phyloP scores from a whole-genome alignment of 2,797 vertebrate species.

The Cygnus olor region DNA sequence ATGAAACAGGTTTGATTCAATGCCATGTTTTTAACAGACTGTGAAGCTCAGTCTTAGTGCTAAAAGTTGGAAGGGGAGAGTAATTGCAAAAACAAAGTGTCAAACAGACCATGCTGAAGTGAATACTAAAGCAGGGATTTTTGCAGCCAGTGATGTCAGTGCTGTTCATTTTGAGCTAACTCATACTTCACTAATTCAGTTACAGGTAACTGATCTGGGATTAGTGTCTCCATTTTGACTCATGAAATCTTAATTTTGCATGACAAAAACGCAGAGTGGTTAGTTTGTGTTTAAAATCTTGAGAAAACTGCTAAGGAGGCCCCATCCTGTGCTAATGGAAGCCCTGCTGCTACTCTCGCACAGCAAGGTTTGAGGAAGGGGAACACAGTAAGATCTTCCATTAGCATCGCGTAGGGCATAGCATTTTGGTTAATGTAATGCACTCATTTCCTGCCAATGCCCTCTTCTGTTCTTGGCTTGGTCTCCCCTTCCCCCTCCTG shows the following conservation, averaged over 20 bases:
- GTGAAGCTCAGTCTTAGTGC: not conserved
- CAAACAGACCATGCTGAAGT: not conserved
- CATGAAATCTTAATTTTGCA: slow-evolving; percentile 29
- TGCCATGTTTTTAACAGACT: not conserved
- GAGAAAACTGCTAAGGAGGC: not conserved
- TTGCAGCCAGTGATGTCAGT: not conserved
- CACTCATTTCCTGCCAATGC: not conserved
- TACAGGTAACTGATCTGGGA: slow-evolving; percentile 1
- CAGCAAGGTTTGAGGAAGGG: not conserved
- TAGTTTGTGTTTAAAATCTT: not conserved
- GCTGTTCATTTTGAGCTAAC: slow-evolving; percentile 14
- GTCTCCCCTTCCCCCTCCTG: not conserved
- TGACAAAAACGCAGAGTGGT: not conserved
- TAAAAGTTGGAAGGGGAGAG: not conserved
- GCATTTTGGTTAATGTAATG: not conserved
- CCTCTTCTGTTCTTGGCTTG: not conserved
- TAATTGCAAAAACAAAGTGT: not conserved
- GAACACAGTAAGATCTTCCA: not conserved
- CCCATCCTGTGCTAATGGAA: slow-evolving; percentile 42
- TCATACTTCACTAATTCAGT: slow-evolving; percentile 23
- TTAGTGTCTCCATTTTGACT: slow-evolving; percentile 19
- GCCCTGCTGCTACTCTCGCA: not conserved
- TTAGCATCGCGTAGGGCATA: not conserved
- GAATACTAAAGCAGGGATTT: not conserved
- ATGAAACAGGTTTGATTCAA: not conserved